Conservation (phyloP, 2,888 invertebrate genomes). For the Deroplatys truncata region DNA sequence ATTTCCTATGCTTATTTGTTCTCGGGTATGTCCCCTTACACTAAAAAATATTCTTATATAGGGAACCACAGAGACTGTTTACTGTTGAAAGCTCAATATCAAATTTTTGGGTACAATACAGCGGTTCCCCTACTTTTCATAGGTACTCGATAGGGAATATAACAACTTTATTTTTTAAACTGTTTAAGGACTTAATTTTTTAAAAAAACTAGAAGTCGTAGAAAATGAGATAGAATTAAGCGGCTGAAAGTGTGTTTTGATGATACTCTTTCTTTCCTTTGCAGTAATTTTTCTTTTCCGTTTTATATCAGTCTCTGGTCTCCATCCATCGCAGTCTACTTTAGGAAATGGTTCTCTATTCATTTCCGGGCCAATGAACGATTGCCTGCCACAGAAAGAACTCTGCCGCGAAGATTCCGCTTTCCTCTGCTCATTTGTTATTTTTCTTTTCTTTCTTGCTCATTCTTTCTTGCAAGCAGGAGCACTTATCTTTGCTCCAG, state of each 20-base stretch:
- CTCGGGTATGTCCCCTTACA: no score
- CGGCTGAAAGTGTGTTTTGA: not conserved
- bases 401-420: not conserved
- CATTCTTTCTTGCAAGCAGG: not conserved
- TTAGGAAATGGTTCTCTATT: slow-evolving; percentile 14
- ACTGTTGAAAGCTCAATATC: no score
- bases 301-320: not conserved
- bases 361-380: slow-evolving; percentile 12
- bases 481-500: not conserved
- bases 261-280: not conserved
- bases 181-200: no score
- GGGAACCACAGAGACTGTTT: no score
- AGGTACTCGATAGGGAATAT: no score
- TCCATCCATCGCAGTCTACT: not conserved
- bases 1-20: no score
- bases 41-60: no score
- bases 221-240: not conserved
- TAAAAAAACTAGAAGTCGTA: not conserved
- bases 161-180: no score
- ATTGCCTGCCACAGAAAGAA: slow-evolving; percentile 15
- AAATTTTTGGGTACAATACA: no score
- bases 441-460: not conserved
- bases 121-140: no score
- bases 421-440: slow-evolving; percentile 5
- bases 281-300: not conserved